Percentiles rank a stretch among this genome's conserved stretches.
Evolutionary conservation across 2,113 vertebrate species (phyloP).

Genomic region (Panthera uncia): DNA sequence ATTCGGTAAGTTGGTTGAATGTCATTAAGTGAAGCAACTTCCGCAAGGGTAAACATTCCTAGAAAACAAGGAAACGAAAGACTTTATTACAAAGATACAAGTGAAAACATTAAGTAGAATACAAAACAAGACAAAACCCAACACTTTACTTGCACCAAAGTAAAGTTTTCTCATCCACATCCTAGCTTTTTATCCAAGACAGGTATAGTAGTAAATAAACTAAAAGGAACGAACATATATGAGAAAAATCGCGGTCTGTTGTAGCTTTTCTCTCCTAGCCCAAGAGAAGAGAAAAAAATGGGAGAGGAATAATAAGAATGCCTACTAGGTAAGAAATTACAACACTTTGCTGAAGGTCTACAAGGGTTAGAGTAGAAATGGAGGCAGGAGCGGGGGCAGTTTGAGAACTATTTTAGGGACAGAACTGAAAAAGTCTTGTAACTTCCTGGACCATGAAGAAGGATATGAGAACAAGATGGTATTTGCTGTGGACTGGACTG

Average conservation of each 20-base stretch:
- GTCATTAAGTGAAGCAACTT: conserved; percentile 99
- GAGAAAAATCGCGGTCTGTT: neutral
- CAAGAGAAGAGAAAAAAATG: neutral
- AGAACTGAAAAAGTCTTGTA: neutral
- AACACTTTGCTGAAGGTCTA: neutral
- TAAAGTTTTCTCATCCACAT: neutral
- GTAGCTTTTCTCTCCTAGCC: neutral
- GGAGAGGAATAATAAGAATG: neutral
- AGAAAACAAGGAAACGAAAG: conserved; percentile 80
- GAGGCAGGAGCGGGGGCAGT: neutral
- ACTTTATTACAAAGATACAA: neutral
- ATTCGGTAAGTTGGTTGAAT: conserved; percentile 98
- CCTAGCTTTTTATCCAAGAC: neutral
- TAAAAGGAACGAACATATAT: neutral
- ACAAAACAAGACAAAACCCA: neutral
- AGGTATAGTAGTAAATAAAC: neutral
- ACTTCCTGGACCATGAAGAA: neutral
- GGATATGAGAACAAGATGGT: neutral
- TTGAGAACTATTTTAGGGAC: neutral
- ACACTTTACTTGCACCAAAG: neutral
- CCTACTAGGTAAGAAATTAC: neutral
- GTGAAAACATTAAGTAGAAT: neutral
- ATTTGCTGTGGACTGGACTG: neutral
- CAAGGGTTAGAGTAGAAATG: neutral
- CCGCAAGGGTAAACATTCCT: conserved; percentile 99